A percentile compares a stretch with the other conserved stretches of the same genome.
These are phyloP conservation scores for Oryzias sinensis DNA, from an alignment of 2,797 vertebrate genomes.

Conservation along the genomic window DNA sequence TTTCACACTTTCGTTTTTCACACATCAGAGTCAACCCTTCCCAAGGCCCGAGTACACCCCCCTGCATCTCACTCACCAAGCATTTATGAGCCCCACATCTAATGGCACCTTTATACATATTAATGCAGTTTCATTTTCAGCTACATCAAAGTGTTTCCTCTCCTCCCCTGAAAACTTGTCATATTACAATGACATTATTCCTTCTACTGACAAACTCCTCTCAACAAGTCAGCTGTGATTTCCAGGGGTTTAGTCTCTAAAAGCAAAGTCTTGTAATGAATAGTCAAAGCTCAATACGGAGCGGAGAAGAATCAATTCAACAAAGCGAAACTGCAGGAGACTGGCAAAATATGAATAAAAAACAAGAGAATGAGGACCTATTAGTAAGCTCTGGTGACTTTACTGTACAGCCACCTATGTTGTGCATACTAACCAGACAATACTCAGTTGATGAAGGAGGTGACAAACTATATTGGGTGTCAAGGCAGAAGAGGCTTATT, in stretches of 20 bases:
- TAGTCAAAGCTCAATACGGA: slow-evolving; percentile 54
- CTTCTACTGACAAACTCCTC: slow-evolving; percentile 58
- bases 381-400: slow-evolving; percentile 25
- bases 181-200: slow-evolving; percentile 68
- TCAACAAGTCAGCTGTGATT: slow-evolving; percentile 62
- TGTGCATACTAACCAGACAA: slow-evolving; percentile 64
- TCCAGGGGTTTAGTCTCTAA: slow-evolving; percentile 60
- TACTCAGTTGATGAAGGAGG: slow-evolving; percentile 58
- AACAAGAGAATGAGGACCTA: slow-evolving; percentile 23
- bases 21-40: slow-evolving; percentile 26
- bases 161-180: slow-evolving; percentile 62
- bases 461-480: slow-evolving; percentile 30
- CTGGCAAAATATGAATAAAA: slow-evolving; percentile 39
- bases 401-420: slow-evolving; percentile 30
- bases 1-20: slow-evolving; percentile 38
- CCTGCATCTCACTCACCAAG: slow-evolving; percentile 52
- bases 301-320: slow-evolving; percentile 51
- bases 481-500: slow-evolving; percentile 30
- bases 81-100: slow-evolving; percentile 62
- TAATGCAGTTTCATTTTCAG: slow-evolving; percentile 69
- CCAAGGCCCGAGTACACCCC: slow-evolving; percentile 30
- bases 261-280: slow-evolving; percentile 55
- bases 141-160: slow-evolving; percentile 68
- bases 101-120: slow-evolving; percentile 69
- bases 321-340: slow-evolving; percentile 49